Evolutionary conservation across 2,888 invertebrate species (phyloP).

Genomic region (Amblyjoppa proteus): DNA sequence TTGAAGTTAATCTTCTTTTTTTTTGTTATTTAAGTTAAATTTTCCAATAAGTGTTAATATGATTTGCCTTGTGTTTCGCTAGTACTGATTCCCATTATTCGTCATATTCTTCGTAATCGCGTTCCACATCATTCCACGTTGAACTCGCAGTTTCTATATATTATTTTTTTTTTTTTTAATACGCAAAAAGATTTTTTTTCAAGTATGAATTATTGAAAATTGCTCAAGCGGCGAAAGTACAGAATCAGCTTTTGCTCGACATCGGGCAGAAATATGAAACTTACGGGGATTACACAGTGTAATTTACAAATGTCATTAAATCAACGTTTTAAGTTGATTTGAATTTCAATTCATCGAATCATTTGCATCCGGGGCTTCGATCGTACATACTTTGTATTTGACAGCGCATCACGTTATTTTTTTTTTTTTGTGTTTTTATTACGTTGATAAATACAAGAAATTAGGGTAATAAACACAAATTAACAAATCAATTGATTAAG

Average conservation of each 20-base stretch:
- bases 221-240: slow-evolving; percentile 73
- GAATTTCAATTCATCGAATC: slow-evolving; percentile 29
- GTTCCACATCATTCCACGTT: slow-evolving; percentile 52
- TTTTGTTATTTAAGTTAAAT: slow-evolving; percentile 64
- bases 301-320: slow-evolving; percentile 71
- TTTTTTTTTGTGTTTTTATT: slow-evolving; percentile 56
- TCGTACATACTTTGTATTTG: slow-evolving; percentile 50
- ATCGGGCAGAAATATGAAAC: slow-evolving; percentile 79
- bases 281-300: slow-evolving; percentile 65
- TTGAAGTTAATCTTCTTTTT: slow-evolving; percentile 66
- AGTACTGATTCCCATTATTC: slow-evolving; percentile 78
- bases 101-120: slow-evolving; percentile 57
- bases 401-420: slow-evolving; percentile 61
- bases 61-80: slow-evolving; percentile 76
- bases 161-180: slow-evolving; percentile 21
- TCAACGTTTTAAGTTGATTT: slow-evolving; percentile 76
- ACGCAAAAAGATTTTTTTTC: slow-evolving; percentile 5
- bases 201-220: slow-evolving; percentile 46
- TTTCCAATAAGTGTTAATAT: slow-evolving; percentile 70
- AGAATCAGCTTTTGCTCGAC: slow-evolving; percentile 82
- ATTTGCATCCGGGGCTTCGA: slow-evolving; percentile 37
- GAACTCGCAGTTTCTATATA: slow-evolving; percentile 37
- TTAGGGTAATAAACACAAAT: slow-evolving; percentile 59
- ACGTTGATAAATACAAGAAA: slow-evolving; percentile 62
- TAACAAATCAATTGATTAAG: slow-evolving; percentile 62